Base-by-base conservation (phyloP, 23 tunicate genomes). In the Trididemnum miniatum region DNA sequence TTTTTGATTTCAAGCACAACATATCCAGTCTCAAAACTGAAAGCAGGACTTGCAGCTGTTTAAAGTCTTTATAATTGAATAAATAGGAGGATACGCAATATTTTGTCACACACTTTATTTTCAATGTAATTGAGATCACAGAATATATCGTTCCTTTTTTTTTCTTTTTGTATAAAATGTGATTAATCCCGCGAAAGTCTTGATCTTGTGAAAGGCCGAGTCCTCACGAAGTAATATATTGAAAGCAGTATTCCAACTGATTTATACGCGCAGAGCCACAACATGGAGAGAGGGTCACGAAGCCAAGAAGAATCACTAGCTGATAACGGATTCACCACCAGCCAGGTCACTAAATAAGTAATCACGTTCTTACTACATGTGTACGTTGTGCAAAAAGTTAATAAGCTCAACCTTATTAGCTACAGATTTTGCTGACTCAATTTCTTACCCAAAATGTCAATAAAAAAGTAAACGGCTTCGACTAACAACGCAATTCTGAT, bases 401-500 rank as follows among this genome's bases (percentile, higher is more conserved):
- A 15, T 44, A 44, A 44, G 12, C 15, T 7, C 54, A 44, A 44
- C 15, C 12, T 44, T 44, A 7, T 44, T 15, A 44, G 54, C 54
- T 7, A 44, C 15, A 44, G 12, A 44, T 7, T 26, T 12, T 62
- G 28, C n/a, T 12, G n/a, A 62, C 67, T 18, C n/a, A 22, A 22
- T 24, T 12, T 69, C 87, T 50, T 51, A 90, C 96, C 89, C 26
- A 90, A 5, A 0, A 85, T 37, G 27, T 90, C 96, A 33, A 39
- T 20, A 3, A 65, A 22, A n/a, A 85, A 49, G 54, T 69, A 85
- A 35, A 85, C 12, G 29, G 76, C 86, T 52, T 72, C 51, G 12
- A 90, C 89, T 33, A 80, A 18, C 62, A 90, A 69, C 0, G 89
- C 80, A 28, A 90, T 78, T 65, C 96, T 49, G 31, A 84, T 65